Evolutionary conservation across 2,113 vertebrate species (phyloP).

Genomic region (Sapayoa aenigma): DNA sequence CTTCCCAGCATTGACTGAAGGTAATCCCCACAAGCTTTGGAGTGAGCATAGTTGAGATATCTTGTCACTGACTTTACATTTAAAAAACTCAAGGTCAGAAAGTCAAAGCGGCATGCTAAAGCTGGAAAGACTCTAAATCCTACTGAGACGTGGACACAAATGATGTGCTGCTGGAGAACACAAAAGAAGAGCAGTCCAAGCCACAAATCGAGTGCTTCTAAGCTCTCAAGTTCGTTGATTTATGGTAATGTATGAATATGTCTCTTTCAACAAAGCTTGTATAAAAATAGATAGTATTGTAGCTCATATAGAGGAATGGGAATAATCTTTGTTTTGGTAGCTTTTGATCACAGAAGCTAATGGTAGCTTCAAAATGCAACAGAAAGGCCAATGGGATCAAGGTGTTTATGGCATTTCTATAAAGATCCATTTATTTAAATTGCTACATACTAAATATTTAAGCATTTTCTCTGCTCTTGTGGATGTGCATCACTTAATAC

Average conservation of each 20-base stretch:
- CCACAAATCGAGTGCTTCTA: neutral
- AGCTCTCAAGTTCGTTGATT: neutral
- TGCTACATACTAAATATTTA: neutral
- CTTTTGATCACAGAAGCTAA: neutral
- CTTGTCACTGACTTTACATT: constrained; percentile 38
- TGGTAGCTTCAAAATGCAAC: neutral
- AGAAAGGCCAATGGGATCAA: neutral
- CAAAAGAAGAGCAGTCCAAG: neutral
- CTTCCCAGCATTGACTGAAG: neutral
- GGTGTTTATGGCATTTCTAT: neutral
- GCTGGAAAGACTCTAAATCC: neutral
- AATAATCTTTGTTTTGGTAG: neutral
- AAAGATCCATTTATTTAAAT: neutral
- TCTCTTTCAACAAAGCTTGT: neutral
- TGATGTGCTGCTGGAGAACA: neutral
- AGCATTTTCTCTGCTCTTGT: neutral
- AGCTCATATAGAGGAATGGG: neutral
- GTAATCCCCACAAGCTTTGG: constrained; percentile 39
- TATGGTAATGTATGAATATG: constrained; percentile 21
- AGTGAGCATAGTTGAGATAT: neutral
- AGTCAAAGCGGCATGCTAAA: neutral
- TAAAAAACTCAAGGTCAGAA: constrained; percentile 35
- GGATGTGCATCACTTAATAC: neutral
- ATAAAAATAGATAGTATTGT: neutral
- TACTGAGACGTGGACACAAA: neutral